A percentile compares a stretch with the other conserved stretches of the same genome.
Evolutionary conservation across 2,797 vertebrate genomes (phyloP).

Genomic region (Netta rufina): DNA sequence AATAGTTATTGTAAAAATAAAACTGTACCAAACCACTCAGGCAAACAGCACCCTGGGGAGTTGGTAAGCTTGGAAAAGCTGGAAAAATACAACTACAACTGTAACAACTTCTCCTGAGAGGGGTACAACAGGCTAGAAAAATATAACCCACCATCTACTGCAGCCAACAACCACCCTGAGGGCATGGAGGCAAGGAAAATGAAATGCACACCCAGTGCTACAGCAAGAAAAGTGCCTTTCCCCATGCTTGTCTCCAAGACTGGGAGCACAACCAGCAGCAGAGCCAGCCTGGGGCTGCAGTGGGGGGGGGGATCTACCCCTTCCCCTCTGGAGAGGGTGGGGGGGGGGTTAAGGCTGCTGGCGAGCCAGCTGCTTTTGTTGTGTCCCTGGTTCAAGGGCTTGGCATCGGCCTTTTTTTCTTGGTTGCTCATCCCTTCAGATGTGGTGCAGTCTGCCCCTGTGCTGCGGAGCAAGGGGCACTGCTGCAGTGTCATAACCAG

Average conservation of each 20-base stretch:
- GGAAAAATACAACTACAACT: constrained; percentile 61
- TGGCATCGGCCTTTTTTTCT: neutral
- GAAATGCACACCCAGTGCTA: neutral
- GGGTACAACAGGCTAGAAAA: constrained; percentile 58
- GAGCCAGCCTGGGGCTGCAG: neutral
- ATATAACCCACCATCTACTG: constrained; percentile 31
- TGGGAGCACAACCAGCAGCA: neutral
- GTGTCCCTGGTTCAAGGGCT: neutral
- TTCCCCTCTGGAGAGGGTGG: neutral
- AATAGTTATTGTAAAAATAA: constrained; percentile 71
- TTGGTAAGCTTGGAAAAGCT: constrained; percentile 51
- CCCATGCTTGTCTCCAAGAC: neutral
- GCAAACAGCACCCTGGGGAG: constrained; percentile 42
- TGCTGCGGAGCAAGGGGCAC: accelerated
- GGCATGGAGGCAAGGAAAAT: constrained; percentile 14
- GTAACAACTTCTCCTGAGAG: constrained; percentile 36
- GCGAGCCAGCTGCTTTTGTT: neutral
- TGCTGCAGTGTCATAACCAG: neutral
- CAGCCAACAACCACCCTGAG: constrained; percentile 24
- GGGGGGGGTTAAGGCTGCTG: neutral
- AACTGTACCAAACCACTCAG: constrained; percentile 69
- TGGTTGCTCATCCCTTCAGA: neutral
- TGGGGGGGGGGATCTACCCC: neutral
- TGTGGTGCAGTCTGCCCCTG: accelerated
- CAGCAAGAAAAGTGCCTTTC: neutral